Evolutionary conservation across 92 coral and sea anemone genomes (phyloP), one percentile per base, ranked within the genome.

Genomic region (Parazoanthus atlanticus): DNA sequence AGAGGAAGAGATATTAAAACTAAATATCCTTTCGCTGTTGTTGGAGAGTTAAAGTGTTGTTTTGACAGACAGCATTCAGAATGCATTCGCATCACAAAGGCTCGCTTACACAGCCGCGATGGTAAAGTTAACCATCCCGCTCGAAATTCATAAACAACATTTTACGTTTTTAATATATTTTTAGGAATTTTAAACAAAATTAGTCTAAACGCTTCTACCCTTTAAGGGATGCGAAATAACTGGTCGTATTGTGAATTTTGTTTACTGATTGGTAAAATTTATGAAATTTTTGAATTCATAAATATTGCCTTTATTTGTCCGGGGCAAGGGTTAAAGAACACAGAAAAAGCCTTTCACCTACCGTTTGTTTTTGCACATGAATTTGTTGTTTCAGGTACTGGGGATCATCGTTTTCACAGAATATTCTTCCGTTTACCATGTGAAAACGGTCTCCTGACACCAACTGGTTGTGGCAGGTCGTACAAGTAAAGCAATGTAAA

Each of bases 361-460:
- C 98, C 98, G 98, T 95, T 91, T 95, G 98, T 78, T 95, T 95
- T 89, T 95, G 88, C 26, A 91, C 96, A 64, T 92, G 96, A 78
- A 95, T 94, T 71, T 90, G 98, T 85, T 91, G 92, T 90, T 92
- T 93, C 77, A 95, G 91, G 65, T 90, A 88, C 70, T 94, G 91
- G 19, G 99, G 99, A 89, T 94, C 98, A 85, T 97, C 98, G 72
- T 92, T 95, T 85, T 97, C 99, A 76, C 99, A 97, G 92, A 97
- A 97, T 82, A 97, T 94, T 86, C 99, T 89, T 73, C 98, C 99
- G 84, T 97, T 97, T 23, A 95, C 96, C 67, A 97, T 95, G 82
- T 97, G 97, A 86, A 97, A 95, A 73, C 99, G 98, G 90, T 97
- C 99, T 21, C 99, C 99, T 3, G 99, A 91, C 11, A 97, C 99